Base-by-base conservation (phyloP, 2,113 vertebrate species). In the Spheniscus mendiculus region DNA sequence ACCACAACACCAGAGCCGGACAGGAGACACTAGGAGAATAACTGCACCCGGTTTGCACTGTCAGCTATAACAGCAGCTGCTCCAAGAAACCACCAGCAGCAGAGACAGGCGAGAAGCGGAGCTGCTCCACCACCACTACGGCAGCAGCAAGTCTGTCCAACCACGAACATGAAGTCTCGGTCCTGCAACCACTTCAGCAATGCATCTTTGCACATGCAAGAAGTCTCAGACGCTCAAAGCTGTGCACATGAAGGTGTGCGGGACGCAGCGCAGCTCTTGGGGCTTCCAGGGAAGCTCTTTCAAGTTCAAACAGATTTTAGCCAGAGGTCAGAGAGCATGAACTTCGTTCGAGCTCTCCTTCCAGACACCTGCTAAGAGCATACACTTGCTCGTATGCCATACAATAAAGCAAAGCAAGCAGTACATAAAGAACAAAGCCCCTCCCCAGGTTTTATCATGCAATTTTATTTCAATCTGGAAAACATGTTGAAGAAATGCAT, bases 131-230 rank as follows among this genome's bases (percentile, higher is more conserved):
- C 76, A 59, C 12, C 30, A 2, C 66, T 2, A 25, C 2, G 2
- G 72, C 61, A 53, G 40, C 59, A 36, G 19, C 4, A 0, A 36
- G 45, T 12, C 63, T 17, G 9, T 38, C 71, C 4, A 1, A 42
- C 38, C 71, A 22, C 0, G 0, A 40, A 20, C 29, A 5, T 0
- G 3, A 30, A 19, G 9, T 3, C 45, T 27, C 5, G 2, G 40
- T 16, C 50, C 67, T 58, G 59, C 58, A 21, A 8, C 5, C 56
- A 3, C 38, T 34, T 20, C 7, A 32, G 80, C 56, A 45, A 6
- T 0, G 23, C 26, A 15, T 19, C 61, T 59, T 22, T 13, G n/a
- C 50, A 14, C 16, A 2, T 5, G 10, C 7, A 32, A 27, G 15
- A 11, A 16, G 34, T 49, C 67, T 63, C 61, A 22, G 71, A 14